A percentile compares a stretch with the other conserved stretches of the same genome.
Conservation (phyloP, 2,113 vertebrate species). For the Xiphorhynchus elegans region DNA sequence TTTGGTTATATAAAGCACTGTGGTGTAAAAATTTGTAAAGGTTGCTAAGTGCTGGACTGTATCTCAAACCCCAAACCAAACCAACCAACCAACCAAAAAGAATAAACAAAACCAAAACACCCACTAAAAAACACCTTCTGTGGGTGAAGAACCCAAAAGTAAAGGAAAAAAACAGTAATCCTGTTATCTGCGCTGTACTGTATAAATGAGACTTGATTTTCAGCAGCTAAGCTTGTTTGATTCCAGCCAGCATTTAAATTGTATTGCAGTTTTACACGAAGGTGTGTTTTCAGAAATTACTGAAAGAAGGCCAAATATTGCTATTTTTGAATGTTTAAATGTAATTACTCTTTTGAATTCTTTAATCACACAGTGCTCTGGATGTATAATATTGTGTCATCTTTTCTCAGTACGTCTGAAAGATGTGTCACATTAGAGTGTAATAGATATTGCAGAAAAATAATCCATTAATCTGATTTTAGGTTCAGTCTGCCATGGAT, state of each 20-base stretch:
- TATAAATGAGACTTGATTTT: background rate
- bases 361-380: background rate
- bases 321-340: background rate
- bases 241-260: background rate
- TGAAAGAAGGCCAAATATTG: background rate
- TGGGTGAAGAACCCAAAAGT: background rate
- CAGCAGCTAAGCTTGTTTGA: background rate
- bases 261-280: background rate
- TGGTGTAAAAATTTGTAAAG: background rate
- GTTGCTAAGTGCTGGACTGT: too few relatives aligned
- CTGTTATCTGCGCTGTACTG: background rate
- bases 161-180: background rate
- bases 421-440: background rate
- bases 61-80: too few relatives aligned
- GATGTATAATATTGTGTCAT: background rate
- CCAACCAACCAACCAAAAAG: too few relatives aligned
- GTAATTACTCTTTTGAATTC: background rate
- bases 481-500: background rate
- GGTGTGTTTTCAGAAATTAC: background rate
- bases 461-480: constrained; percentile 50
- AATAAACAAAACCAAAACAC: too few relatives aligned
- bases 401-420: background rate
- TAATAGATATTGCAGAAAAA: background rate
- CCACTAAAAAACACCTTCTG: background rate
- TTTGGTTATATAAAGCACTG: background rate